phyloP scores from a whole-genome alignment of 2,888 invertebrate species.

The Timema podura region DNA sequence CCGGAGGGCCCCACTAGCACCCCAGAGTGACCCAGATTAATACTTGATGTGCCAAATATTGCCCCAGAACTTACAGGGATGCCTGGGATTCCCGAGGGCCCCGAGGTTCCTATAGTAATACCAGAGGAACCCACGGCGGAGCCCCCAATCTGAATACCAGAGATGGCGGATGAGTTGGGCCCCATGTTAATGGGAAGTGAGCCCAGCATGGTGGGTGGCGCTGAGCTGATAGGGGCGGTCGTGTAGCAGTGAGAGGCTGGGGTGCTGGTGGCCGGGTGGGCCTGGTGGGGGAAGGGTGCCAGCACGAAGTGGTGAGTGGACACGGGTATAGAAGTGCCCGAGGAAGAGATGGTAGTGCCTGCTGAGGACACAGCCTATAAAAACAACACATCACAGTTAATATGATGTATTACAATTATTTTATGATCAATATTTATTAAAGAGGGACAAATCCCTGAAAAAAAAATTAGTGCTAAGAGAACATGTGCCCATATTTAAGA shows the following conservation, averaged over 20 bases:
- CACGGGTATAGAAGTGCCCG: conserved; percentile 17
- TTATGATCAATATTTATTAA: too few relatives aligned
- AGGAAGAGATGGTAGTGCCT: conserved; percentile 16
- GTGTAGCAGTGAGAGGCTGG: conserved; percentile 21
- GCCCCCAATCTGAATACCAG: conserved; percentile 14
- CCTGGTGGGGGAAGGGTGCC: conserved; percentile 24
- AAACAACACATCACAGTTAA: too few relatives aligned
- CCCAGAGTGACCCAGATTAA: conserved; percentile 15
- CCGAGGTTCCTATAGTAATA: not conserved
- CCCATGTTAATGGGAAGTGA: conserved; percentile 8
- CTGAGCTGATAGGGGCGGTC: conserved; percentile 14
- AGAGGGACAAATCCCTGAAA: too few relatives aligned
- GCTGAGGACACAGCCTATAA: conserved; percentile 22
- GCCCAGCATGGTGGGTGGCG: conserved; percentile 15
- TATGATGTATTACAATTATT: too few relatives aligned
- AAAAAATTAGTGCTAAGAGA: too few relatives aligned
- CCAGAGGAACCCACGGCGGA: conserved; percentile 10
- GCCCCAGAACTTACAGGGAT: conserved; percentile 8
- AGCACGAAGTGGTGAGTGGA: conserved; percentile 28
- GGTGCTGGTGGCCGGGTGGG: conserved; percentile 10
- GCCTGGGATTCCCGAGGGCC: conserved; percentile 13
- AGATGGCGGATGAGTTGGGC: not conserved
- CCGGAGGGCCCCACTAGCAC: conserved; percentile 26
- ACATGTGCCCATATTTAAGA: too few relatives aligned
- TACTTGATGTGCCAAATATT: conserved; percentile 16